Percentiles rank a stretch among this genome's conserved stretches.
Evolutionary conservation across 2,113 vertebrate species (phyloP).

Genomic region (Chinchilla lanigera): DNA sequence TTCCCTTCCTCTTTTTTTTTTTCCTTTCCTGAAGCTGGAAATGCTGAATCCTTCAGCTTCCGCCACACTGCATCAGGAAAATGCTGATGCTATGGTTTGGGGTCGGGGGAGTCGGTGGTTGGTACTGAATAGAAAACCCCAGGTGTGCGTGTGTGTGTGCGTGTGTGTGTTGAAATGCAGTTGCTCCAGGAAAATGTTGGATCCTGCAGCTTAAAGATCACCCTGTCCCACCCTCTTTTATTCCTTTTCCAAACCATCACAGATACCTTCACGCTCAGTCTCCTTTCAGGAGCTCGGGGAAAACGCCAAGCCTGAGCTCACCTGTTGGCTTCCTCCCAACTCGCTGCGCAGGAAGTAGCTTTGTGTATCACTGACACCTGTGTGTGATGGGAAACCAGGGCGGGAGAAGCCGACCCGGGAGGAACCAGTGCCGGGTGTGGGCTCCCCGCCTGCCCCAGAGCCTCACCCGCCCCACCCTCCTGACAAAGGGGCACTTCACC

Average conservation of each 20-base stretch:
- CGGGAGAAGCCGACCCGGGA: background rate
- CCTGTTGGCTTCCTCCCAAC: constrained; percentile 18
- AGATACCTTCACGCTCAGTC: background rate
- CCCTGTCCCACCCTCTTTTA: background rate
- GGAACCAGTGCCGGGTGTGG: constrained; percentile 40
- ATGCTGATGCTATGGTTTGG: background rate
- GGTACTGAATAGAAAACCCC: background rate
- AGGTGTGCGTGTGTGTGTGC: background rate
- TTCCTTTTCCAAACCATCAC: background rate
- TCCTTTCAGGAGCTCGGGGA: background rate
- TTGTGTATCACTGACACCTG: constrained; percentile 1
- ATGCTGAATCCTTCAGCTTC: background rate
- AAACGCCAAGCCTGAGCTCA: constrained; percentile 39
- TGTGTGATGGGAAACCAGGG: background rate
- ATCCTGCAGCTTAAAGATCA: background rate
- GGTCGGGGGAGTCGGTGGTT: background rate
- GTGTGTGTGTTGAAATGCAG: background rate
- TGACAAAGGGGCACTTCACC: background rate
- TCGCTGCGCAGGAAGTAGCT: background rate
- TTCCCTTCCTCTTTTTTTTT: background rate
- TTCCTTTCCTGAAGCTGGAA: background rate
- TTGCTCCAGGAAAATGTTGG: background rate
- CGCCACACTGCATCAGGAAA: background rate
- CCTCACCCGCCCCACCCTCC: background rate
- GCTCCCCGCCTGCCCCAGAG: background rate